These are phyloP conservation scores for Aphidoletes aphidimyza DNA, from an alignment of 2,888 invertebrate genomes.

Conservation along the genomic window DNA sequence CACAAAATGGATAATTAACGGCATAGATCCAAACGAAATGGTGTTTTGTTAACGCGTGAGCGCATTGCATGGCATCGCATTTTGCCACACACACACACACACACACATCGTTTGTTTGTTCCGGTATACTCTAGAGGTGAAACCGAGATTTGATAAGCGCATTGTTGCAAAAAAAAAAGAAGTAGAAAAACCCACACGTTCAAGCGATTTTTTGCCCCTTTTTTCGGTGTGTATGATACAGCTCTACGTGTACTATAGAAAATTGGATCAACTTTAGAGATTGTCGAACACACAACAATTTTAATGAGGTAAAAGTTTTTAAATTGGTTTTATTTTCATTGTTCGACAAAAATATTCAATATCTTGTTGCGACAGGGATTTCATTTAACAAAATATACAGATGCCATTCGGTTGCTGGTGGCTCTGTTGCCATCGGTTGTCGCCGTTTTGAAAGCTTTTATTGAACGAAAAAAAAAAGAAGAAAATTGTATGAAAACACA, in stretches of 20 bases:
- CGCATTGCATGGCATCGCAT: too few species aligned
- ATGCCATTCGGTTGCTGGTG: not conserved
- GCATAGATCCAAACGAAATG: too few species aligned
- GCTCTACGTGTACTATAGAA: not conserved
- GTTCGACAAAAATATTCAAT: constrained; percentile 51
- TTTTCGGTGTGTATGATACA: not conserved
- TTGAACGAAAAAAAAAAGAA: too few species aligned
- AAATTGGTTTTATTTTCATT: constrained; percentile 51
- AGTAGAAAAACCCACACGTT: not conserved
- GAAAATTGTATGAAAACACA: not conserved
- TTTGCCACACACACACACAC: too few species aligned
- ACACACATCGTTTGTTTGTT: not conserved
- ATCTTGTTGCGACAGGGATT: constrained; percentile 22
- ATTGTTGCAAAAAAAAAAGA: too few species aligned
- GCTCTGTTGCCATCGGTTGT: not conserved
- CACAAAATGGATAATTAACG: too few species aligned
- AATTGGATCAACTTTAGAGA: constrained; percentile 48
- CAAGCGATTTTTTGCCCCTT: not conserved
- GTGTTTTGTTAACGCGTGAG: too few species aligned
- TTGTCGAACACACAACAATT: constrained; percentile 49
- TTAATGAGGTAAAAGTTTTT: constrained; percentile 49
- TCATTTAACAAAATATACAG: constrained; percentile 23
- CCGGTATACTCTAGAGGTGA: not conserved
- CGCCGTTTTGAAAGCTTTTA: not conserved
- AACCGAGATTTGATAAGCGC: constrained; percentile 1